phyloP scores from a whole-genome alignment of 23 tunicate species.

The Trididemnum nubilum region DNA sequence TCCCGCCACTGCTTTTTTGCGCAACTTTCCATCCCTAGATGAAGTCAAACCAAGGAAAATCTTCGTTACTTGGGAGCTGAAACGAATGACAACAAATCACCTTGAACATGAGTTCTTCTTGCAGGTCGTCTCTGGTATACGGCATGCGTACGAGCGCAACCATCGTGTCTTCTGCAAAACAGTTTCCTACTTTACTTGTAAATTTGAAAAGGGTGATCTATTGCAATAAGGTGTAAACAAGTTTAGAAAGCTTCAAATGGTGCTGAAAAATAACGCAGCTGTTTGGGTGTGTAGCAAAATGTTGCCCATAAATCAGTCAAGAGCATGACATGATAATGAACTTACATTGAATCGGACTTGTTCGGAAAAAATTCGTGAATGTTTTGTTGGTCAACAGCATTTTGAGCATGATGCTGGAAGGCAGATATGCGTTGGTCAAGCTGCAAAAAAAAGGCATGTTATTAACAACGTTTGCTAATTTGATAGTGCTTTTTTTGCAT shows the following conservation, averaged over 20 bases:
- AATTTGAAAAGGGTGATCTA: no score
- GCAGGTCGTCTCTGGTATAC: slow-evolving; percentile 50
- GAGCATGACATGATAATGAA: background rate
- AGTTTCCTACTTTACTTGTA: no score
- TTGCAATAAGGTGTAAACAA: background rate
- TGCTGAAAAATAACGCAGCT: no score
- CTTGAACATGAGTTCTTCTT: slow-evolving; percentile 62
- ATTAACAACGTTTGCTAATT: background rate
- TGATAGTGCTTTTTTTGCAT: background rate
- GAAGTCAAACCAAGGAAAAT: no score
- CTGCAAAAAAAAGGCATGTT: slow-evolving; percentile 26
- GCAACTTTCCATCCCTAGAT: no score
- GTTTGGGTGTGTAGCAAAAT: no score
- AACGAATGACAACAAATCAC: slow-evolving; percentile 38
- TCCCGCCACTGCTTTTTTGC: background rate
- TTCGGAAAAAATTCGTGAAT: slow-evolving; percentile 62
- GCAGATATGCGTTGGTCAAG: slow-evolving; percentile 66
- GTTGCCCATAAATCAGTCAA: no score
- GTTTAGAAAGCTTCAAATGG: no score
- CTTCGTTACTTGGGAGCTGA: no score
- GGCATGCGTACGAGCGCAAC: slow-evolving; percentile 86
- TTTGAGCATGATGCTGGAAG: slow-evolving; percentile 70
- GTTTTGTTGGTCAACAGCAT: slow-evolving; percentile 80
- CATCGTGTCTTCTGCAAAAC: slow-evolving; percentile 8
- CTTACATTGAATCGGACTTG: background rate